Conservation (phyloP, 1,140 invertebrate genomes). For the Potamilus streckersoni region DNA sequence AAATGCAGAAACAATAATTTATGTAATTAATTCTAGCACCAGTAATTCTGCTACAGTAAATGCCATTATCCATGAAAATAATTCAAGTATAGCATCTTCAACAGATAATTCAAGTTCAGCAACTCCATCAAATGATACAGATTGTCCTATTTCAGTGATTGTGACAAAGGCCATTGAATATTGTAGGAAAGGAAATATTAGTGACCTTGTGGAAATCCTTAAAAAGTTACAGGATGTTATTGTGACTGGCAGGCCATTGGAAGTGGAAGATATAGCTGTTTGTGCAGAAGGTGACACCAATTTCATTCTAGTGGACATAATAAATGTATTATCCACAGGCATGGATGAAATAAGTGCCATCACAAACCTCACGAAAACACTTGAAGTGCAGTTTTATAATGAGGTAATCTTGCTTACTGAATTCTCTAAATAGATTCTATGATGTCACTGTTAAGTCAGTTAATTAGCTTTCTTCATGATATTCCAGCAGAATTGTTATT, state of each 20-base stretch:
- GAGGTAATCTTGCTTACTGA: slow-evolving; percentile 22
- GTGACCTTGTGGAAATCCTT: too few species aligned
- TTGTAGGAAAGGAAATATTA: too few species aligned
- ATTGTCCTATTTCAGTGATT: too few species aligned
- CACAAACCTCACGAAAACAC: slow-evolving; percentile 10
- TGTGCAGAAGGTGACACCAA: slow-evolving; percentile 14
- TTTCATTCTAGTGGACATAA: slow-evolving; percentile 20
- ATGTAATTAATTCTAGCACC: too few species aligned
- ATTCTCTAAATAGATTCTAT: not conserved
- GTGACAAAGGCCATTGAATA: too few species aligned
- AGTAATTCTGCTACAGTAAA: too few species aligned
- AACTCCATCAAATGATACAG: too few species aligned
- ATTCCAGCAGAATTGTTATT: not conserved
- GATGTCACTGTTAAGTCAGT: not conserved
- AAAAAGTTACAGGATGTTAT: too few species aligned
- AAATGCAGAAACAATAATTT: too few species aligned
- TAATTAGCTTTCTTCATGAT: not conserved
- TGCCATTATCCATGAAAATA: too few species aligned
- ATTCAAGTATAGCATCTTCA: too few species aligned
- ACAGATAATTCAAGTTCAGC: too few species aligned
- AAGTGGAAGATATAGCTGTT: not conserved
- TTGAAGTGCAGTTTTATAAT: slow-evolving; percentile 35
- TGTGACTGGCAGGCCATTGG: not conserved
- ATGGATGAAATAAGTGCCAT: slow-evolving; percentile 22
- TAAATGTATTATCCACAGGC: slow-evolving; percentile 14